Evolutionary conservation across 2,797 vertebrate species (phyloP).

Genomic region (Peromyscus attwateri): DNA sequence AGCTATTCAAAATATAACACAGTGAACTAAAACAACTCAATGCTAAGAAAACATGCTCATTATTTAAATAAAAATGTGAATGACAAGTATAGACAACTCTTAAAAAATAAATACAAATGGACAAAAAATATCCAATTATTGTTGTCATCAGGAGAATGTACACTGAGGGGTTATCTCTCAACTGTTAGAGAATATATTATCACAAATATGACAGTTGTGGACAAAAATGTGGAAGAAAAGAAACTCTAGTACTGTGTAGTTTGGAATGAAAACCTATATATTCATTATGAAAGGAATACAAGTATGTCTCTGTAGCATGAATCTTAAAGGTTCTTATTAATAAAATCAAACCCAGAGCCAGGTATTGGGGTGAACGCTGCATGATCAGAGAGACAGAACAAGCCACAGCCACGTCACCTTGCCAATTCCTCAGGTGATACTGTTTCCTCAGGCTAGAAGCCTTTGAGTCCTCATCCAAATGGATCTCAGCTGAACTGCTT

Average conservation of each 20-base stretch:
- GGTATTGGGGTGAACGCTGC: no score
- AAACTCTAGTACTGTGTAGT: background rate
- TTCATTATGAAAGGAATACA: background rate
- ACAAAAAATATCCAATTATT: background rate
- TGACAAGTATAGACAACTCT: background rate
- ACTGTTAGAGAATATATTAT: background rate
- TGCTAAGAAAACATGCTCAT: background rate
- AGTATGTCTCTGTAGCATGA: no score
- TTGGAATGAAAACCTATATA: background rate
- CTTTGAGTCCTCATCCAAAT: no score
- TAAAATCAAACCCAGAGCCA: no score
- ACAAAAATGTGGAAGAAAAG: background rate
- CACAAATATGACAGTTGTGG: background rate
- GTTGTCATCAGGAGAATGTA: background rate
- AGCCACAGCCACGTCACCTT: no score
- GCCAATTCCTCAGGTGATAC: no score
- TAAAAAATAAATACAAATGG: background rate
- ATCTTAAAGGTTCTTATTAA: no score
- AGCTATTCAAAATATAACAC: background rate
- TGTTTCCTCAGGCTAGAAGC: no score
- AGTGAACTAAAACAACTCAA: background rate
- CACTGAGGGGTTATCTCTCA: background rate
- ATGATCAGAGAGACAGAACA: no score
- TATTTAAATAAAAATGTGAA: background rate
- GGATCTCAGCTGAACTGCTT: no score